Percentiles rank a stretch among this genome's conserved stretches.
Conservation (phyloP, 1,140 invertebrate genomes). For the Habropoda laboriosa region DNA sequence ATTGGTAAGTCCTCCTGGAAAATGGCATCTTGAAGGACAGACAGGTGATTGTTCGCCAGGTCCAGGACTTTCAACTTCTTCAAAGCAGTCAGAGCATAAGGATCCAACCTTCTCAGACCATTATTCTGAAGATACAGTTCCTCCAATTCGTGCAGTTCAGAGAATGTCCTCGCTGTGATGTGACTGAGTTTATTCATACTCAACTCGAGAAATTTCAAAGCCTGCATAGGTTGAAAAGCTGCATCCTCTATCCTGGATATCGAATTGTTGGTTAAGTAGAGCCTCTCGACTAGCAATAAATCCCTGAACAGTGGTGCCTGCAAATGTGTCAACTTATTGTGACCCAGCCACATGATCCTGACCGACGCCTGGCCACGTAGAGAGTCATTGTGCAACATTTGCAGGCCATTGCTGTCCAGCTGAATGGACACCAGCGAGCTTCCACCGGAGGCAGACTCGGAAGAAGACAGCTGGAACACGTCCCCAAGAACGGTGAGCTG, state of each 20-base stretch:
- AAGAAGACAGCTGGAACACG: constrained; percentile 85
- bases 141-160: constrained; percentile 86
- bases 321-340: constrained; percentile 90
- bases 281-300: constrained; percentile 87
- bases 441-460: constrained; percentile 72
- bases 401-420: constrained; percentile 91
- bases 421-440: constrained; percentile 90
- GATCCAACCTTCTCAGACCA: constrained; percentile 82
- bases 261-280: constrained; percentile 92
- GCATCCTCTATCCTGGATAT: constrained; percentile 90
- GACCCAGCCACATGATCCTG: constrained; percentile 92
- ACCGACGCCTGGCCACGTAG: constrained; percentile 89
- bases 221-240: constrained; percentile 89
- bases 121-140: constrained; percentile 86
- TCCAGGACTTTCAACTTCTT: constrained; percentile 85
- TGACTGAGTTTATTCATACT: constrained; percentile 88
- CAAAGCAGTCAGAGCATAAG: constrained; percentile 83
- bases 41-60: constrained; percentile 84
- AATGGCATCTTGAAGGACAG: constrained; percentile 82
- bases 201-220: constrained; percentile 89
- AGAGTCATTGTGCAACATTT: constrained; percentile 87
- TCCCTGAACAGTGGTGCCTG: constrained; percentile 89
- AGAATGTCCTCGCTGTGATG: constrained; percentile 86
- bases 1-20: constrained; percentile 85
- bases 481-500: constrained; percentile 89